These are phyloP conservation scores for Tenthredo distinguenda DNA, from an alignment of 2,888 invertebrate species.

Conservation along the genomic window DNA sequence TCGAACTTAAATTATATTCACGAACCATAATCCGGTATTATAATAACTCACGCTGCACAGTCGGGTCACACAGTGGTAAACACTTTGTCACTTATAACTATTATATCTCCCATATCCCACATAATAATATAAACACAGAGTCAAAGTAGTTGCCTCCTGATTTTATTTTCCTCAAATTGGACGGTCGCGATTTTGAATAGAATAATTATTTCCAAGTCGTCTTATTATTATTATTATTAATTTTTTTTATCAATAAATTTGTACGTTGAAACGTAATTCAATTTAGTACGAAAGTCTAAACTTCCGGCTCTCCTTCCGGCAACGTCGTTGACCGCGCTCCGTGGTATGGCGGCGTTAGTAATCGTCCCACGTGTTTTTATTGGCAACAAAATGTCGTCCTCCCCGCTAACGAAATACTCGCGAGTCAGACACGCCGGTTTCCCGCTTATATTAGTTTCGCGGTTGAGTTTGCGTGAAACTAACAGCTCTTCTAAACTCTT, in stretches of 20 bases:
- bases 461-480: not conserved
- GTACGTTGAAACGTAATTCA: not conserved
- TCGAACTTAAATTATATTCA: conserved; percentile 3
- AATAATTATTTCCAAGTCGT: not conserved
- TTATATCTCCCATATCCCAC: not conserved
- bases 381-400: conserved; percentile 28
- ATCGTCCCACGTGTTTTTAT: conserved; percentile 45
- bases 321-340: conserved; percentile 20
- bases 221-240: not conserved
- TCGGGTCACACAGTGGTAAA: not conserved
- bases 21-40: conserved; percentile 25
- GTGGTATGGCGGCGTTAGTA: conserved; percentile 26
- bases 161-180: not conserved
- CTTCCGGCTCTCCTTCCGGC: conserved; percentile 46
- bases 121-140: not conserved
- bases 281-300: not conserved
- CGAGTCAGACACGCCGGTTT: not conserved
- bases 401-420: not conserved
- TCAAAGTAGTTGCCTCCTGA: not conserved
- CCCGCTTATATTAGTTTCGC: not conserved
- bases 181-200: not conserved
- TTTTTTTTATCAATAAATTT: not conserved
- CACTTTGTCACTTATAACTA: conserved; percentile 1
- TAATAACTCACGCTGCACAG: not conserved
- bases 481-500: too few species aligned